Percentiles rank a stretch among this genome's conserved stretches.
These are phyloP conservation scores for Acomys russatus DNA, from an alignment of 2,797 vertebrate species.

Conservation along the genomic window DNA sequence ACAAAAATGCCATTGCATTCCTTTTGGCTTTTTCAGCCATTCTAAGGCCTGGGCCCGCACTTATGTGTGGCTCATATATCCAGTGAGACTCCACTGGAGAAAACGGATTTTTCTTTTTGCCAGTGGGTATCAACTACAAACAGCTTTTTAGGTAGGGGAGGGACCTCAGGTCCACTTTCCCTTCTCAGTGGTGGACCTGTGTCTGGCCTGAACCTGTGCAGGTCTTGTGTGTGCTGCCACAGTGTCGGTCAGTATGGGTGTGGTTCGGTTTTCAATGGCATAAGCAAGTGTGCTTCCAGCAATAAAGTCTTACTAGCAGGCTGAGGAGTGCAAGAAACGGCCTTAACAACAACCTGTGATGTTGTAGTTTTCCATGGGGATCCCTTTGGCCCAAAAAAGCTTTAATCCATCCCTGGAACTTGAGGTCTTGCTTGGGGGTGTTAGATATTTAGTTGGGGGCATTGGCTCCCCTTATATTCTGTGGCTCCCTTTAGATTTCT, in stretches of 20 bases:
- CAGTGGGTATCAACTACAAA: background rate
- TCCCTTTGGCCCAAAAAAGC: background rate
- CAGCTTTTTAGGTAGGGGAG: background rate
- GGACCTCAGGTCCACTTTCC: background rate
- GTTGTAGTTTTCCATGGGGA: background rate
- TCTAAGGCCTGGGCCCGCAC: background rate
- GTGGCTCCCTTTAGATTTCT: background rate
- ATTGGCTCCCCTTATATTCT: background rate
- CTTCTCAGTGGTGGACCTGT: background rate
- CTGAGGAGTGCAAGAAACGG: background rate
- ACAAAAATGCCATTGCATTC: background rate
- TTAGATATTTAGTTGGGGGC: background rate
- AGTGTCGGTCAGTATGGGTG: background rate
- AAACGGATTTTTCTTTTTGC: background rate
- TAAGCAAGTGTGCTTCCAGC: background rate
- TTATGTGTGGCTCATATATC: background rate
- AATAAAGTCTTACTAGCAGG: background rate
- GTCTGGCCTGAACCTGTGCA: background rate
- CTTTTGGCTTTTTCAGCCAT: background rate
- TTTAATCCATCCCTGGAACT: background rate
- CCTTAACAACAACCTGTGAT: background rate
- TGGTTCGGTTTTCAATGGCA: background rate
- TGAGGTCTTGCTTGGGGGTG: background rate
- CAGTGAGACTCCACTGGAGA: background rate
- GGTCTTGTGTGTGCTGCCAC: background rate